Evolutionary conservation across 2,797 vertebrate species (phyloP).

Genomic region (Phalloptychus januarius): DNA sequence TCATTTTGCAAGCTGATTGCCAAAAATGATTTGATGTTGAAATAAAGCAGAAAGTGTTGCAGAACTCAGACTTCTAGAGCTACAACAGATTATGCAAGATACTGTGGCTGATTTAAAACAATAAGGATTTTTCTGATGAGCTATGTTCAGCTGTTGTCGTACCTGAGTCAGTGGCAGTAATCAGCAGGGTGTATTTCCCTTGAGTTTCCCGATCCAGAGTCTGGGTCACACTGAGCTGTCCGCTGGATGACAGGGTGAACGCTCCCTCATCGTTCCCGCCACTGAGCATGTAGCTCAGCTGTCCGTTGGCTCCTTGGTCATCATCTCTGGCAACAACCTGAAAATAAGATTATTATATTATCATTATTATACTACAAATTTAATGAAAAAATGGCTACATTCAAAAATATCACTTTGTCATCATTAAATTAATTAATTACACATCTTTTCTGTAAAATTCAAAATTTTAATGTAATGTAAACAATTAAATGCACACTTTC

Average conservation of each 20-base stretch:
- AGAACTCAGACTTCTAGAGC: constrained; percentile 26
- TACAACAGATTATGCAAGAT: constrained; percentile 22
- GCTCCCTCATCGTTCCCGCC: constrained; percentile 86
- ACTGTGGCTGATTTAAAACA: background rate
- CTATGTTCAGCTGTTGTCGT: constrained; percentile 11
- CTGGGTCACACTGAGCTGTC: constrained; percentile 87
- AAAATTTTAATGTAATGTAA: background rate
- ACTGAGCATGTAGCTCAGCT: constrained; percentile 87
- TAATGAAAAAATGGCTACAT: background rate
- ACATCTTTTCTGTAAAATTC: background rate
- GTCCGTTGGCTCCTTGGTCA: constrained; percentile 89
- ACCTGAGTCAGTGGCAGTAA: constrained; percentile 95
- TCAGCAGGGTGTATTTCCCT: constrained; percentile 84
- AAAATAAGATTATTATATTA: background rate
- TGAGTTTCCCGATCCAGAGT: constrained; percentile 90
- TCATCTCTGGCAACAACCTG: constrained; percentile 95
- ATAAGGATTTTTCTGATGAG: background rate
- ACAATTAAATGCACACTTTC: background rate
- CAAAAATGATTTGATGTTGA: background rate
- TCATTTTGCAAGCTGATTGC: background rate
- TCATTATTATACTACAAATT: background rate
- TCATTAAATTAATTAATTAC: no score
- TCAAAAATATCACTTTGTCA: no score
- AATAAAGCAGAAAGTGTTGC: background rate
- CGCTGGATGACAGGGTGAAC: constrained; percentile 87